These are phyloP conservation scores for Elaeidobius kamerunicus DNA, from an alignment of 2,888 invertebrate genomes.

Conservation along the genomic window DNA sequence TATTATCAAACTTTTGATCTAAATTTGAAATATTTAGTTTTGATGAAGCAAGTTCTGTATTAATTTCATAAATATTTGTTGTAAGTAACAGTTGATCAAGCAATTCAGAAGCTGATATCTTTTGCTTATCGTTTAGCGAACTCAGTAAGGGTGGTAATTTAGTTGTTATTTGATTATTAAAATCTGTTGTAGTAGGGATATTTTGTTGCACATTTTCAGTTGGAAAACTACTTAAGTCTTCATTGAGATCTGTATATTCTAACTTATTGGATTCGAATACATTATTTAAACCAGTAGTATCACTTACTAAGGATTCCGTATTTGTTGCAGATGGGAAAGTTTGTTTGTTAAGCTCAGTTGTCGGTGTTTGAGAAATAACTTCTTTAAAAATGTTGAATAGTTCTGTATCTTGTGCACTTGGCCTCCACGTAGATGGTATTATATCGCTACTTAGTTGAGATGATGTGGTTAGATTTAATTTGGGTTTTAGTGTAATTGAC, in stretches of 20 bases:
- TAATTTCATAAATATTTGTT: conserved; percentile 46
- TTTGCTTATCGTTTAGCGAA: conserved; percentile 30
- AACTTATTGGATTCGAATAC: conserved; percentile 9
- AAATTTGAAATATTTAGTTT: conserved; percentile 14
- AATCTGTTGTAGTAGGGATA: background rate
- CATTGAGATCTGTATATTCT: conserved; percentile 2
- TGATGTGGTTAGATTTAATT: background rate
- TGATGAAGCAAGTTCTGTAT: conserved; percentile 39
- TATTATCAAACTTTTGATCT: conserved; percentile 13
- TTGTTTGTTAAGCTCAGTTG: conserved; percentile 3
- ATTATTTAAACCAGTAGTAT: conserved; percentile 5
- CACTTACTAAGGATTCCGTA: conserved; percentile 10
- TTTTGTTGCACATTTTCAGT: conserved; percentile 2
- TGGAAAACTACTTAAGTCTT: conserved; percentile 4
- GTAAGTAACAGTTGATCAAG: conserved; percentile 42
- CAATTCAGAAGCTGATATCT: conserved; percentile 35
- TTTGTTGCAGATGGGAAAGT: background rate
- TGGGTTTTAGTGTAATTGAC: too few species aligned
- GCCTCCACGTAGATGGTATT: conserved; percentile 17
- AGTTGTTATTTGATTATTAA: conserved; percentile 14
- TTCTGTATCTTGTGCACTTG: conserved; percentile 14
- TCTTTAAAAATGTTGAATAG: conserved; percentile 21
- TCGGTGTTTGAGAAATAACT: conserved; percentile 11
- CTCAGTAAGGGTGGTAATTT: conserved; percentile 27
- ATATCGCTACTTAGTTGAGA: background rate